Evolutionary conservation across 64 coral and sea anemone species (phyloP).

Genomic region (Montipora sp.): DNA sequence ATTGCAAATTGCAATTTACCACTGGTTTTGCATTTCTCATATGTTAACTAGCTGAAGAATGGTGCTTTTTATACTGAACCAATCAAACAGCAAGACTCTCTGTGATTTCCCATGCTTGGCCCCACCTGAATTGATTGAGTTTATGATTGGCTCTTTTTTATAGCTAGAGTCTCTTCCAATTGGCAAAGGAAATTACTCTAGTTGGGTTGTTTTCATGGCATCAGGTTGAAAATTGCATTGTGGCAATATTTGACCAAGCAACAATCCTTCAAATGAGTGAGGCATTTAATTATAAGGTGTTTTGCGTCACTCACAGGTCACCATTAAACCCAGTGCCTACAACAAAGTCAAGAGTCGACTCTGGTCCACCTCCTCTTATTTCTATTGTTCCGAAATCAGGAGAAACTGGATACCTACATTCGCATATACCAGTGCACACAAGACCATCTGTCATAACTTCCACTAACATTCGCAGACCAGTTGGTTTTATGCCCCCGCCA

Average conservation of each 20-base stretch:
- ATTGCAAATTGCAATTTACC: too few species aligned
- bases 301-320: slow-evolving; percentile 53
- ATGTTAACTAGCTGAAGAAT: too few species aligned
- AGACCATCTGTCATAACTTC: slow-evolving; percentile 92
- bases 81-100: too few species aligned
- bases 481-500: slow-evolving; percentile 71
- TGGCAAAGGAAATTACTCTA: neutral
- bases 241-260: neutral
- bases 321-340: slow-evolving; percentile 78
- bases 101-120: too few species aligned
- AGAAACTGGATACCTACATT: slow-evolving; percentile 46
- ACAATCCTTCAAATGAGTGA: neutral
- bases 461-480: slow-evolving; percentile 78
- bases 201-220: too few species aligned
- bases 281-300: neutral
- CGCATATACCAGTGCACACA: slow-evolving; percentile 61
- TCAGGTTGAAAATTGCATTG: too few species aligned
- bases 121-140: too few species aligned
- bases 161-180: too few species aligned
- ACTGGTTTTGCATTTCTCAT: too few species aligned
- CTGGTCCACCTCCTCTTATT: slow-evolving; percentile 83
- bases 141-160: too few species aligned
- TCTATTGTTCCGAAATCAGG: slow-evolving; percentile 70
- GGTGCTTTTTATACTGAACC: too few species aligned
- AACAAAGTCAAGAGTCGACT: slow-evolving; percentile 66